Conservation (phyloP, 2,797 vertebrate genomes). For the Apogon hyalosoma region DNA sequence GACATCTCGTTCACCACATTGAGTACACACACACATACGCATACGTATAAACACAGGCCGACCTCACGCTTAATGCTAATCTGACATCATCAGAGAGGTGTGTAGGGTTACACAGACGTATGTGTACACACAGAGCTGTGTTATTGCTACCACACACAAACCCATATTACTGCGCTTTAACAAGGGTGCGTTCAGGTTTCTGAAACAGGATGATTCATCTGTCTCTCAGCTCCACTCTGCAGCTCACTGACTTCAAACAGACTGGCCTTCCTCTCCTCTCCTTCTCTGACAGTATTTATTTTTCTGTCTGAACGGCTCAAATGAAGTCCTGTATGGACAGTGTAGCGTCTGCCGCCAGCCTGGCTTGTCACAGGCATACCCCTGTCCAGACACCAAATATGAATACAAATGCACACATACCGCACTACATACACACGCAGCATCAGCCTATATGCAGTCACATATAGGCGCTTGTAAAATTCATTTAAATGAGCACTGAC, state of each 20-base stretch:
- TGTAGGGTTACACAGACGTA: slow-evolving; percentile 74
- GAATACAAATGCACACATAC: slow-evolving; percentile 4
- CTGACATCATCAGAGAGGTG: slow-evolving; percentile 82
- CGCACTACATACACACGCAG: slow-evolving; percentile 28
- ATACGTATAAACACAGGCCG: slow-evolving; percentile 65
- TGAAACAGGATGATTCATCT: slow-evolving; percentile 80
- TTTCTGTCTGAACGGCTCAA: slow-evolving; percentile 77
- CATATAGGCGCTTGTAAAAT: slow-evolving; percentile 52
- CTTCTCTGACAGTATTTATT: slow-evolving; percentile 79
- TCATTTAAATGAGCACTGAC: slow-evolving; percentile 49
- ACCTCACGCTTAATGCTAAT: slow-evolving; percentile 80
- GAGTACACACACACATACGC: slow-evolving; percentile 53
- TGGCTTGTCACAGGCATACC: slow-evolving; percentile 24
- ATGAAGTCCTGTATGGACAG: slow-evolving; percentile 65
- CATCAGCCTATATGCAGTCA: slow-evolving; percentile 31
- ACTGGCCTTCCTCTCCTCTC: slow-evolving; percentile 55
- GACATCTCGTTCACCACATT: slow-evolving; percentile 73
- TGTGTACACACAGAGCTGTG: slow-evolving; percentile 70
- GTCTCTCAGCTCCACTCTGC: slow-evolving; percentile 67
- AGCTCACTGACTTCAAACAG: slow-evolving; percentile 76
- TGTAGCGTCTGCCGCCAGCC: slow-evolving; percentile 46
- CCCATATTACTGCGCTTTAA: slow-evolving; percentile 74
- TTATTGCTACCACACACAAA: slow-evolving; percentile 82
- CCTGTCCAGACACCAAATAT: slow-evolving; percentile 7
- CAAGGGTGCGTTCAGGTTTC: slow-evolving; percentile 79